Evolutionary conservation across 2,797 vertebrate species (phyloP), one percentile per base, ranked within the genome.

Genomic region (Pempheris klunzingeri): DNA sequence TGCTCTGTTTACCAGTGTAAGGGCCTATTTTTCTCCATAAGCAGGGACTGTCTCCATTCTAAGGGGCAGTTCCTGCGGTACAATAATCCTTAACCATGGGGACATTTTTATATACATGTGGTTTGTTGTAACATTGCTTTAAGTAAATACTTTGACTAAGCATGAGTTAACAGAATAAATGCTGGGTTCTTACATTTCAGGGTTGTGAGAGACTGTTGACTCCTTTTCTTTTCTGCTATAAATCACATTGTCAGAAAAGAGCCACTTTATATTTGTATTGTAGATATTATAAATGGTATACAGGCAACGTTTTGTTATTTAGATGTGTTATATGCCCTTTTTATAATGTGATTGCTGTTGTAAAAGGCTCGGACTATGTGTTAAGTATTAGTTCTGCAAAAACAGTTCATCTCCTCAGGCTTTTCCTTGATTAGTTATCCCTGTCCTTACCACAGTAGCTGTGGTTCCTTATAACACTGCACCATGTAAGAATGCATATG

Each of bases 1-100:
- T 59, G 18, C 77, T 81, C 74, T 83, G 80, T 88, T 85, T 83
- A 88, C 74, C 64, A 71, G 69, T 20, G 49, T 26, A 68, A 66
- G 43, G 61, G 71, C 59, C 80, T 49, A 73, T 78, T 85, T 85
- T 81, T 80, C 81, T 68, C 39, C 8, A 53, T 22, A 46, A 78
- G 62, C 28, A 6, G 67, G 46, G 43, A 26, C 64, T 38, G 62
- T 53, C 46, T 54, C 30, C 24, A 44, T 62, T 73, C 70, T 71
- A 66, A 61, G 55, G 47, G 49, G 2, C 82, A 50, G 61, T 82
- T 75, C 47, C 62, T 74, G 34, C 36, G 34, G 36, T 36, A 18
- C 15, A 62, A 59, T 73, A 73, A 78, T 63, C 54, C 18, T 65
- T 71, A 22, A 49, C 65, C 55, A 15, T 22, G 5, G 3, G 20